phyloP scores from a whole-genome alignment of 2,113 vertebrate genomes.

The Rafetus swinhoei region DNA sequence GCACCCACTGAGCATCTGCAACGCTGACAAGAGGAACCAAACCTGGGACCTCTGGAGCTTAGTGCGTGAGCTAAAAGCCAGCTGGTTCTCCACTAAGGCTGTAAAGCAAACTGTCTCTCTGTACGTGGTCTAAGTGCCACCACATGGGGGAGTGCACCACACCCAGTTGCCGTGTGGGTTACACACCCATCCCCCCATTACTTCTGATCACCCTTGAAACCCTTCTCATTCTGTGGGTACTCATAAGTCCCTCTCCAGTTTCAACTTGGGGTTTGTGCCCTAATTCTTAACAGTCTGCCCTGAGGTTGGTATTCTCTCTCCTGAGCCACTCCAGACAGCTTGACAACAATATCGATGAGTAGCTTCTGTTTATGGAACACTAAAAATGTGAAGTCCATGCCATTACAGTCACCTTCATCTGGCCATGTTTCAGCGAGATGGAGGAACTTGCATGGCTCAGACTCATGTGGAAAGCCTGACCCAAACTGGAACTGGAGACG shows the following conservation, averaged over 20 bases:
- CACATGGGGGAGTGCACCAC: too few species aligned
- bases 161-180: too few species aligned
- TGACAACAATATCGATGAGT: conserved; percentile 37
- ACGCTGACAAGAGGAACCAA: too few species aligned
- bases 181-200: background rate
- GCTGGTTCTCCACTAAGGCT: too few species aligned
- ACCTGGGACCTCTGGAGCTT: too few species aligned
- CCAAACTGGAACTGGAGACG: conserved; percentile 30
- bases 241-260: conserved; percentile 17
- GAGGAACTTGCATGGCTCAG: conserved; percentile 31
- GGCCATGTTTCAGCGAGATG: conserved; percentile 21
- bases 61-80: too few species aligned
- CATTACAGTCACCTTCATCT: conserved; percentile 44
- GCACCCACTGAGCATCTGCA: background rate
- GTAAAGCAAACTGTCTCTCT: too few species aligned
- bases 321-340: too few species aligned
- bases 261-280: background rate
- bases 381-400: conserved; percentile 23
- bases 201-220: background rate
- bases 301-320: background rate
- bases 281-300: background rate
- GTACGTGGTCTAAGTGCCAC: too few species aligned
- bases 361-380: background rate
- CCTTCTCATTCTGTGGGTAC: background rate
- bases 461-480: conserved; percentile 26